Percentiles rank a stretch among this genome's conserved stretches.
These are phyloP conservation scores for Theodoxus fluviatilis DNA, from an alignment of 2,888 invertebrate genomes.

Conservation along the genomic window DNA sequence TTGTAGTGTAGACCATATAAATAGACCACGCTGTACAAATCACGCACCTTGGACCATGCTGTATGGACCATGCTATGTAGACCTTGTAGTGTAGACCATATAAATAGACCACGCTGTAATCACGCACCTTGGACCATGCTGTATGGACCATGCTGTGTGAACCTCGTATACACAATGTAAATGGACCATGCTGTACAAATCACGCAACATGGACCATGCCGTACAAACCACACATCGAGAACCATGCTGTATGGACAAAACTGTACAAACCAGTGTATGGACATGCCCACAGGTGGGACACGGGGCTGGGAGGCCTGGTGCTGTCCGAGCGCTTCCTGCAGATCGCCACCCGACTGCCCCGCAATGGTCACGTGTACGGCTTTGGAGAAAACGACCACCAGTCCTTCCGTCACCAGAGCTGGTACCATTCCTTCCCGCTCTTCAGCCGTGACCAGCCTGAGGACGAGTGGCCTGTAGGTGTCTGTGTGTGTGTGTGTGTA, in stretches of 20 bases:
- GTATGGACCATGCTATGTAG: too few species aligned
- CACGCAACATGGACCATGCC: too few species aligned
- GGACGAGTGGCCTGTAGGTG: neutral
- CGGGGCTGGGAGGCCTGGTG: conserved; percentile 61
- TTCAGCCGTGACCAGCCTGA: conserved; percentile 64
- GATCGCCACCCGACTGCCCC: conserved; percentile 61
- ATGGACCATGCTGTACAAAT: too few species aligned
- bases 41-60: too few species aligned
- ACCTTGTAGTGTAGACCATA: too few species aligned
- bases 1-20: too few species aligned
- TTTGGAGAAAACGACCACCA: conserved; percentile 66
- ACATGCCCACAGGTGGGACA: conserved; percentile 49
- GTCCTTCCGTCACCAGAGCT: conserved; percentile 60
- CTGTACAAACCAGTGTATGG: neutral
- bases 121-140: too few species aligned
- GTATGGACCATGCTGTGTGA: too few species aligned
- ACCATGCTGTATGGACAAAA: neutral
- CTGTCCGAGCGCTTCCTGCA: conserved; percentile 67
- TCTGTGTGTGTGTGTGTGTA: neutral
- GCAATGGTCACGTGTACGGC: conserved; percentile 65
- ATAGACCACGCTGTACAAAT: too few species aligned
- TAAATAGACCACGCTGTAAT: too few species aligned
- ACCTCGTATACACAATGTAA: too few species aligned
- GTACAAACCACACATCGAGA: too few species aligned
- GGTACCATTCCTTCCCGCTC: conserved; percentile 59